Evolutionary conservation across 2,797 vertebrate species (phyloP), one percentile per base, ranked within the genome.

Genomic region (Sphenodon punctatus): DNA sequence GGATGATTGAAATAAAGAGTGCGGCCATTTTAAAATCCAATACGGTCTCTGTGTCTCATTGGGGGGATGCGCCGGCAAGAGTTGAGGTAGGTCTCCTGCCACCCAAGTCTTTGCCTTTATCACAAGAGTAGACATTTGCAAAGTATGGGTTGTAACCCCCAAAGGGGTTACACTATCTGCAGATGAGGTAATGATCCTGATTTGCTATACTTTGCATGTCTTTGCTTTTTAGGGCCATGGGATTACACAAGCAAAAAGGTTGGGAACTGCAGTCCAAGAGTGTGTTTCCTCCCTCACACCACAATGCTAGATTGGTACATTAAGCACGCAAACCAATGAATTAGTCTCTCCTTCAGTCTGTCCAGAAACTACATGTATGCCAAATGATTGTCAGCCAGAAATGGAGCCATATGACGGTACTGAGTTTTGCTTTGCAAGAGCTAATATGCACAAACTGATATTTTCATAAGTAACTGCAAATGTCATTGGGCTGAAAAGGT

Each of bases 331-430:
- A 60, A 75, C 25, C 55, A 73, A 66, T 67, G 46, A 83, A 55
- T 45, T 81, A 74, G 75, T 39, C 83, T 84, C 55, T 67, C 39
- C 39, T 36, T 59, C 79, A 75, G 58, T 67, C 41, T 58, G 78
- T 69, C 25, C 55, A 46, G 77, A 56, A 9, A 56, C 19, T 15
- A 27, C 0, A 1, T 70, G 9, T 27, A 36, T 14, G 16, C 49
- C 12, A 59, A 2, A 55, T 75, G 81, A 88, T 43, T 78, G 3
- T 41, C 30, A 5, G 38, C 85, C 55, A 73, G 11, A 32, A 27
- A 27, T n/a, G 4, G 71, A 77, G 30, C 14, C 69, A 34, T 42
- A 39, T 0, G 1, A 34, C 60, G n/a, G n/a, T n/a, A n/a, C n/a
- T n/a, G n/a, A 75, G 8, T 39, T 79, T 49, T 16, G 23, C 39